phyloP scores from a whole-genome alignment of 2,888 invertebrate genomes.

The Dusona sp. region DNA sequence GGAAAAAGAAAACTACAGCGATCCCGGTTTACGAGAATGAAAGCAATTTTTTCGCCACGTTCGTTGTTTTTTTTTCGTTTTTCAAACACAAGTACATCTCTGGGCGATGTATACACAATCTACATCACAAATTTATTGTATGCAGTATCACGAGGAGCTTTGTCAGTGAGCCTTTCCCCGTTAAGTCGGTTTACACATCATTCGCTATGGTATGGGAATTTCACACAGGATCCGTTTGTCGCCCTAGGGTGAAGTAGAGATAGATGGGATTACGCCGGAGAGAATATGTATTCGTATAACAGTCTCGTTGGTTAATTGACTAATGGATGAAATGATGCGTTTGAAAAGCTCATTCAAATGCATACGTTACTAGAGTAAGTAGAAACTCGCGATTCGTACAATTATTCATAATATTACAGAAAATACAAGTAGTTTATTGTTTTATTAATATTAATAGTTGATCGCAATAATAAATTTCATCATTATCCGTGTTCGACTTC shows the following conservation, averaged over 20 bases:
- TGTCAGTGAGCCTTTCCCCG: slow-evolving; percentile 10
- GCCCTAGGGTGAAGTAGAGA: slow-evolving; percentile 29
- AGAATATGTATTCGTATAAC: slow-evolving; percentile 9
- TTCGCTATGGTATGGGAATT: slow-evolving; percentile 43
- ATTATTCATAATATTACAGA: background rate
- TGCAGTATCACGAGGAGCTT: slow-evolving; percentile 21
- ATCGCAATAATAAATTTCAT: background rate
- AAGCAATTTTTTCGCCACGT: background rate
- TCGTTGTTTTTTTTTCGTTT: background rate
- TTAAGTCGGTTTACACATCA: slow-evolving; percentile 27
- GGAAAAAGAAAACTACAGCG: background rate
- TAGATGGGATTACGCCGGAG: slow-evolving; percentile 1
- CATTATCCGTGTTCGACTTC: no score
- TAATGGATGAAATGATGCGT: slow-evolving; percentile 49
- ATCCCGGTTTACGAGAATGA: background rate
- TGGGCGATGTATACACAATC: background rate
- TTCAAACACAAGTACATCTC: background rate
- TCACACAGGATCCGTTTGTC: slow-evolving; percentile 37
- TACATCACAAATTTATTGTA: slow-evolving; percentile 8
- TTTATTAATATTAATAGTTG: background rate
- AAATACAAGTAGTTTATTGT: background rate
- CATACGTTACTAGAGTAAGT: background rate
- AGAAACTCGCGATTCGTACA: background rate
- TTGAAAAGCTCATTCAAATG: background rate
- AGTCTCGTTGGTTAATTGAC: slow-evolving; percentile 54